phyloP scores from a whole-genome alignment of 2,888 invertebrate genomes.

The Calliscelio sp. region DNA sequence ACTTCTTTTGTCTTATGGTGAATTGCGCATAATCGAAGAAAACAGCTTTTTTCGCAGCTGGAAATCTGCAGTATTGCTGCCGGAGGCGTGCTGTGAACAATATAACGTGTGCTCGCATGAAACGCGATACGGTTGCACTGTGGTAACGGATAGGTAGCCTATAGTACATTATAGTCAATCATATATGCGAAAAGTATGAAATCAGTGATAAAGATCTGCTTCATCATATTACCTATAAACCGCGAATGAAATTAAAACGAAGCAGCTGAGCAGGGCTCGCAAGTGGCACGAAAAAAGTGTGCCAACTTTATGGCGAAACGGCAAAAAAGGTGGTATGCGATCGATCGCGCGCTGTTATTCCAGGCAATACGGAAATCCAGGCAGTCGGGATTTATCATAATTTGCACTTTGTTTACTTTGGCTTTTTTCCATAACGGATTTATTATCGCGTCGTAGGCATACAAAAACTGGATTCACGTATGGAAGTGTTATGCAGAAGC shows the following conservation, averaged over 20 bases:
- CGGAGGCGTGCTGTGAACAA: constrained; percentile 29
- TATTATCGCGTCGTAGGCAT: constrained; percentile 10
- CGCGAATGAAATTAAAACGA: constrained; percentile 53
- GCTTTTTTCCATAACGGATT: constrained; percentile 28
- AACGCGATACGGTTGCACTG: constrained; percentile 62
- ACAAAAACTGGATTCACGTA: constrained; percentile 30
- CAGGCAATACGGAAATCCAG: constrained; percentile 32
- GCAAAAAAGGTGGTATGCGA: constrained; percentile 22
- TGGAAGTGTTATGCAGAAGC: constrained; percentile 15
- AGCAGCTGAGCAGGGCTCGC: constrained; percentile 22
- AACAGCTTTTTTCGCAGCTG: constrained; percentile 15
- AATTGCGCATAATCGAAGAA: constrained; percentile 44
- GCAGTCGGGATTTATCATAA: constrained; percentile 28
- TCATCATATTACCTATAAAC: constrained; percentile 58
- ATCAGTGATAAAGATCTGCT: constrained; percentile 63
- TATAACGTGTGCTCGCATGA: constrained; percentile 43
- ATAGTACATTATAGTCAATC: constrained; percentile 58
- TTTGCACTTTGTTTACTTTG: constrained; percentile 45
- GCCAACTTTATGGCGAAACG: constrained; percentile 36
- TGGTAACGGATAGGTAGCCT: constrained; percentile 54
- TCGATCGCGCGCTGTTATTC: constrained; percentile 20
- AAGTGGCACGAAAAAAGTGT: constrained; percentile 44
- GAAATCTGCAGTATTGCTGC: constrained; percentile 10
- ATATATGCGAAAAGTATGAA: constrained; percentile 60
- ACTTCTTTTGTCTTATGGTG: not conserved